Conservation (phyloP, 2,888 invertebrate species). For the Ceraclea dissimilis region DNA sequence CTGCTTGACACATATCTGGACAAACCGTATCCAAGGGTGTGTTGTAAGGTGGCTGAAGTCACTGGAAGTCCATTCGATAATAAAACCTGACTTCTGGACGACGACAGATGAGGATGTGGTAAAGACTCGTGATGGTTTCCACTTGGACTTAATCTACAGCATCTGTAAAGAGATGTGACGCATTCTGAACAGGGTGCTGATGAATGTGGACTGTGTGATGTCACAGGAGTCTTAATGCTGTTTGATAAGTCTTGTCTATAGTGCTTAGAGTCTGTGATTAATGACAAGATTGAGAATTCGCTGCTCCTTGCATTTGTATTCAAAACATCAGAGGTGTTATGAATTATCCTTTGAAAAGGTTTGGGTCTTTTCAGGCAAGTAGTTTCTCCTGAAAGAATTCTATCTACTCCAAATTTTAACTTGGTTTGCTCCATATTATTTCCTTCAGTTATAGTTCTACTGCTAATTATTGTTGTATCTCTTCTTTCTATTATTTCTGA, state of each 20-base stretch:
- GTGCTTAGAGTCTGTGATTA: slow-evolving; percentile 21
- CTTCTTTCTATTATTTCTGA: neutral
- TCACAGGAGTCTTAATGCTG: neutral
- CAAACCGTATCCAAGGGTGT: slow-evolving; percentile 18
- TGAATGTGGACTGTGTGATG: slow-evolving; percentile 30
- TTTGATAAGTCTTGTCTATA: slow-evolving; percentile 13
- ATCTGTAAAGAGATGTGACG: slow-evolving; percentile 56
- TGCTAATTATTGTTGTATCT: neutral
- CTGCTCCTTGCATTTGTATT: slow-evolving; percentile 15
- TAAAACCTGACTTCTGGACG: slow-evolving; percentile 7
- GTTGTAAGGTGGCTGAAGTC: slow-evolving; percentile 7
- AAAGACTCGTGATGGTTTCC: slow-evolving; percentile 4
- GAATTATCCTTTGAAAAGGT: slow-evolving; percentile 7
- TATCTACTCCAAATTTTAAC: slow-evolving; percentile 65
- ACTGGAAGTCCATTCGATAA: slow-evolving; percentile 11
- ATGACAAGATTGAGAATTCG: slow-evolving; percentile 23
- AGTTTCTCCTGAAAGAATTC: slow-evolving; percentile 51
- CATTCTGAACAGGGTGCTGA: slow-evolving; percentile 56
- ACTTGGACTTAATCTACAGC: slow-evolving; percentile 41
- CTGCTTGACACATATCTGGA: slow-evolving; percentile 15
- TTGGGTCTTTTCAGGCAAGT: slow-evolving; percentile 17
- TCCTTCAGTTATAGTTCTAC: neutral
- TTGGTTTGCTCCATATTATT: slow-evolving; percentile 35
- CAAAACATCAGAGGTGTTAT: slow-evolving; percentile 7
- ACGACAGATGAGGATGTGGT: neutral